Percentiles rank a stretch among this genome's conserved stretches.
Evolutionary conservation across 2,797 vertebrate species (phyloP).

Genomic region (Odontamblyopus lacepedii): DNA sequence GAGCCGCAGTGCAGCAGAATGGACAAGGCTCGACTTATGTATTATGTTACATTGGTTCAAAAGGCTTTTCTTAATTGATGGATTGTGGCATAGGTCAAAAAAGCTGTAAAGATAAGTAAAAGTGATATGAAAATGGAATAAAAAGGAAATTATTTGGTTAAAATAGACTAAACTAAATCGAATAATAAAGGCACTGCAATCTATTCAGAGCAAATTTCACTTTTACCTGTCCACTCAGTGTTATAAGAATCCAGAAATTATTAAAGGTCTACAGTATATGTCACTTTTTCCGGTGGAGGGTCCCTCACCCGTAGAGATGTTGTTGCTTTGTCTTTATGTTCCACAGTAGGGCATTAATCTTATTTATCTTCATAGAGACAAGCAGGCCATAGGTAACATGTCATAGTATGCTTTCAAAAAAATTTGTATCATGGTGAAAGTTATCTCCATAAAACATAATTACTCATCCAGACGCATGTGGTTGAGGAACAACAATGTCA

Average conservation of each 20-base stretch:
- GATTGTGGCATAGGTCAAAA: not conserved
- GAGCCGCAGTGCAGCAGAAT: constrained; percentile 8
- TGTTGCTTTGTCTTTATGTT: no score
- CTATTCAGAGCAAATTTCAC: not conserved
- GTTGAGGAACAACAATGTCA: not conserved
- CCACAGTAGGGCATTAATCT: no score
- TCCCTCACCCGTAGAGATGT: no score
- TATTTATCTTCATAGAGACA: no score
- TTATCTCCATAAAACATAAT: not conserved
- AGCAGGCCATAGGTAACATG: no score
- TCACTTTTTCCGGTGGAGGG: no score
- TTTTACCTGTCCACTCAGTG: not conserved
- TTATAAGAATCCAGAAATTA: not conserved
- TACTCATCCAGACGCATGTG: not conserved
- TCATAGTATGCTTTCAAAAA: not conserved
- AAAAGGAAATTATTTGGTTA: not conserved
- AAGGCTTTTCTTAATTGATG: not conserved
- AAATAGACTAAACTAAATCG: not conserved
- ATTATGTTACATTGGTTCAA: not conserved
- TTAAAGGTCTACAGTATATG: not conserved
- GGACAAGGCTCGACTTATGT: not conserved
- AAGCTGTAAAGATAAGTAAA: not conserved
- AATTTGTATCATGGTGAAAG: not conserved
- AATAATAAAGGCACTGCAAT: not conserved
- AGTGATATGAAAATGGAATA: not conserved